Base-by-base conservation (phyloP, 2,797 vertebrate species). In the Eulemur albifrons region DNA sequence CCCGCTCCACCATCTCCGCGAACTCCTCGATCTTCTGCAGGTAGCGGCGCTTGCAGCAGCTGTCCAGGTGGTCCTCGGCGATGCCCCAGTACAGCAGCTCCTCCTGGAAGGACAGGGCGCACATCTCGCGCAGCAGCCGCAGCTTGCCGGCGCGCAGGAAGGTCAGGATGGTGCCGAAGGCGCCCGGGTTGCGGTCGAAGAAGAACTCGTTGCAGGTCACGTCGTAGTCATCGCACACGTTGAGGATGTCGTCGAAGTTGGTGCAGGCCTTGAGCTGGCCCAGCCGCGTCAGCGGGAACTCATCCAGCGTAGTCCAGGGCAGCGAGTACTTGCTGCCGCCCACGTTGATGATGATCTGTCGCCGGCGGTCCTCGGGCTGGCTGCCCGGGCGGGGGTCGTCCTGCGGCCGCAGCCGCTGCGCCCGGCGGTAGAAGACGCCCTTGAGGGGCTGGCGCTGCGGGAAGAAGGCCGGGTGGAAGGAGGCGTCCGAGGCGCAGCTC, bases 61-160 rank as follows among this genome's bases (percentile, higher is more conserved):
- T 99, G 95, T 99, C 99, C 98, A 99, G 97, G 96, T 98, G 99
- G 98, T 99, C 99, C 98, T 99, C 99, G 3, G 99, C 99, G n/a
- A 99, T 99, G 20, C 99, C 99, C 99, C 99, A 99, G 98, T 99
- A 99, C 1, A 99, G 99, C 98, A 99, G 99, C 98, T 99, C 99
- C 92, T 99, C 99, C 48, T 99, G 99, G 98, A 99, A 99, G 48
- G 99, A 99, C 76, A 99, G 99, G 0, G 99, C 99, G 0, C 99
- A 99, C 99, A 99, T 99, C 98, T 99, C 99, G 1, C 99, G 98
- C 95, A 99, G 97, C 75, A 99, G 99, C 7, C 99, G 99, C 96
- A 99, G 99, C 97, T 99, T 99, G 1, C 99, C 99, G 0, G 99
- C 99, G 32, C 99, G 98, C 98, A 99, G 98, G 98, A 99, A 99